phyloP scores from a whole-genome alignment of 2,888 invertebrate species.

The Nomada fucata region DNA sequence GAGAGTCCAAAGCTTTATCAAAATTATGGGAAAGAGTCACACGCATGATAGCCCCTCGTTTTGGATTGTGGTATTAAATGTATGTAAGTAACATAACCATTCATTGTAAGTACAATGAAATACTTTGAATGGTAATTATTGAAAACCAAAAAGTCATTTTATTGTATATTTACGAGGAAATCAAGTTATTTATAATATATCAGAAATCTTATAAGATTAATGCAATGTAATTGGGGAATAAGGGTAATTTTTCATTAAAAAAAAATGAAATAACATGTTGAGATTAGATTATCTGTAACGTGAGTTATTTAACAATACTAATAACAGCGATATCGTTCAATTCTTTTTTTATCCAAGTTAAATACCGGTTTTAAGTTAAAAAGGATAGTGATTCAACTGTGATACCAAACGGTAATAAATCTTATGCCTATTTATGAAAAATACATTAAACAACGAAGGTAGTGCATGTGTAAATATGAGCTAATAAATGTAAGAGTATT shows the following conservation, averaged over 20 bases:
- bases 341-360: too few relatives aligned
- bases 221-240: neutral
- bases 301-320: neutral
- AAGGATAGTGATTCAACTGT: neutral
- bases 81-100: neutral
- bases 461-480: too few relatives aligned
- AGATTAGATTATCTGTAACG: slow-evolving; percentile 8
- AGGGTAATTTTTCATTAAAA: slow-evolving; percentile 15
- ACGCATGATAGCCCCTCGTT: slow-evolving; percentile 64
- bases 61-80: neutral
- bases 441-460: too few relatives aligned
- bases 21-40: slow-evolving; percentile 78
- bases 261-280: neutral
- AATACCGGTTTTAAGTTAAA: neutral
- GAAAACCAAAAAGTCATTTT: neutral
- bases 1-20: slow-evolving; percentile 82
- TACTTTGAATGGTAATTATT: slow-evolving; percentile 10
- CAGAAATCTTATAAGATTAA: slow-evolving; percentile 3
- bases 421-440: too few relatives aligned
- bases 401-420: too few relatives aligned
- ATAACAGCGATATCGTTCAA: too few relatives aligned
- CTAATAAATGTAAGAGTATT: neutral
- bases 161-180: slow-evolving; percentile 23
- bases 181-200: slow-evolving; percentile 1
- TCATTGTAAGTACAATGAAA: neutral